A percentile compares a stretch with the other conserved stretches of the same genome.
phyloP scores from a whole-genome alignment of 2,888 invertebrate genomes.

The Serrognathus titanus region DNA sequence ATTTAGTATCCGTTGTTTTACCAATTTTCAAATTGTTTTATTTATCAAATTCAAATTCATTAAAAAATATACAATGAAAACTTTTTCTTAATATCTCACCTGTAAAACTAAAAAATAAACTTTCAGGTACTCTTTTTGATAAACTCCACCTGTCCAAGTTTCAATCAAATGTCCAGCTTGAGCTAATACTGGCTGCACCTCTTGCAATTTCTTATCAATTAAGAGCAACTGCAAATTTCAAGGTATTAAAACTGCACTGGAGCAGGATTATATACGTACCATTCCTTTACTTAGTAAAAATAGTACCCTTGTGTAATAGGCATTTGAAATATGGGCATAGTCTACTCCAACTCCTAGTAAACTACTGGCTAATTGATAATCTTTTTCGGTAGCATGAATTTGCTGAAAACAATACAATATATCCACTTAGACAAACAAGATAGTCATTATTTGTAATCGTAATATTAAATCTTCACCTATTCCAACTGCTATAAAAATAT shows the following conservation, averaged over 20 bases:
- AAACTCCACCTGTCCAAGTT: constrained; percentile 80
- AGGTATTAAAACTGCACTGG: constrained; percentile 4
- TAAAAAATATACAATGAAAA: not conserved
- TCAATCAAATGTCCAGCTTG: constrained; percentile 89
- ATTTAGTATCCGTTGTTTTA: no score
- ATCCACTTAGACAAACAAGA: no score
- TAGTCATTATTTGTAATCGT: no score
- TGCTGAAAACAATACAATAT: constrained; percentile 61
- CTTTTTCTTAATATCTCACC: constrained; percentile 47
- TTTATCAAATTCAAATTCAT: not conserved
- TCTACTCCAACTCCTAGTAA: constrained; percentile 90
- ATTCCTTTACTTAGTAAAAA: constrained; percentile 95
- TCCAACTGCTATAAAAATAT: no score
- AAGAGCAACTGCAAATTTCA: constrained; percentile 68
- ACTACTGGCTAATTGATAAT: constrained; percentile 86
- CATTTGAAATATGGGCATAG: constrained; percentile 90
- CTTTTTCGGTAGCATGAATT: constrained; percentile 89
- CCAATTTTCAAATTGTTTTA: no score
- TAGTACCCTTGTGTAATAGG: constrained; percentile 86
- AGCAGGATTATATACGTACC: constrained; percentile 54
- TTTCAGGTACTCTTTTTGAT: constrained; percentile 94
- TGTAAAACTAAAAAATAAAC: constrained; percentile 94
- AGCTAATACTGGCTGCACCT: constrained; percentile 85
- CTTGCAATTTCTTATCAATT: constrained; percentile 89
- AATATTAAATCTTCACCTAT: no score